A percentile compares a stretch with the other conserved stretches of the same genome.
These are phyloP conservation scores for Mechanitis mazaeus DNA, from an alignment of 2,888 invertebrate genomes.

Conservation along the genomic window DNA sequence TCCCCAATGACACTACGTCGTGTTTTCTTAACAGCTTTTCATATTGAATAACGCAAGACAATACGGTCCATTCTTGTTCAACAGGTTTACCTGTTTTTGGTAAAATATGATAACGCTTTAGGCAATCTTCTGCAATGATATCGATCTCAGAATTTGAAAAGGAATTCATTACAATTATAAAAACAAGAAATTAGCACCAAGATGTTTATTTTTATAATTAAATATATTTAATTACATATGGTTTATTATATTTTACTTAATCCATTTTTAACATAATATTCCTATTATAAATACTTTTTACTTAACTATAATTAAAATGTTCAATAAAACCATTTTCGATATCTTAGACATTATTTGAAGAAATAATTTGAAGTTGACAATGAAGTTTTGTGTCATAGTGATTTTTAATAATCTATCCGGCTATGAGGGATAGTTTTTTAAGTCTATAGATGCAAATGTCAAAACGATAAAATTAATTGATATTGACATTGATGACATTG, in stretches of 20 bases:
- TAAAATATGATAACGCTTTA: slow-evolving; percentile 76
- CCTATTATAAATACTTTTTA: no score
- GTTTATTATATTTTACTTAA: background rate
- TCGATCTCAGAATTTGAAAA: slow-evolving; percentile 51
- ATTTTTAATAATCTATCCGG: no score
- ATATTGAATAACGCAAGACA: slow-evolving; percentile 83
- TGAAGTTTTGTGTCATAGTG: no score
- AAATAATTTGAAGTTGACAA: no score
- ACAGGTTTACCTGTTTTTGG: slow-evolving; percentile 89
- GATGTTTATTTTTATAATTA: background rate
- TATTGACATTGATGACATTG: no score
- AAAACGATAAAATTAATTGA: no score
- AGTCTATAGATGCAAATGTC: no score
- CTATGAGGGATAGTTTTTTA: no score
- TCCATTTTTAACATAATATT: no score
- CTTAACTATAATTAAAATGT: no score
- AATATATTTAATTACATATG: background rate
- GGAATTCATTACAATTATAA: slow-evolving; percentile 35
- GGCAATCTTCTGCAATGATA: slow-evolving; percentile 76
- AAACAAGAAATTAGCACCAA: background rate
- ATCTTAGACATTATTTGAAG: background rate
- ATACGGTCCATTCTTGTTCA: slow-evolving; percentile 87
- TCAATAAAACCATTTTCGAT: no score
- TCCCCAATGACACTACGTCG: slow-evolving; percentile 88
- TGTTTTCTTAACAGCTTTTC: slow-evolving; percentile 46